Base-by-base conservation (phyloP, 2,888 invertebrate species). In the Nematopogon swammerdamellus region DNA sequence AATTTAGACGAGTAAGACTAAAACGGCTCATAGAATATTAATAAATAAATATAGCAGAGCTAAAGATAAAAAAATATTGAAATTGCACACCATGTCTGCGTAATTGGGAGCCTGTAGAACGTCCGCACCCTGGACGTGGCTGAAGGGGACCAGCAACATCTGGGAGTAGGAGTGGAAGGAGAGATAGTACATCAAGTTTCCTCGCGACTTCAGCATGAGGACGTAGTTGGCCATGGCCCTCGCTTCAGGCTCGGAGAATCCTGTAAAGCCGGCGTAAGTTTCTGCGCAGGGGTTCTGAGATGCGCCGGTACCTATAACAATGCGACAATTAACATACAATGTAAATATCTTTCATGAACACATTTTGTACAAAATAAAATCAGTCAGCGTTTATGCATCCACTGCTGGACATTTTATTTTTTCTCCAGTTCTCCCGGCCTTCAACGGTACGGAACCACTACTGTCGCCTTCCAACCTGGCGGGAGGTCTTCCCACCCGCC, bases 91-190 rank as follows among this genome's bases (percentile, higher is more conserved):
- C 69, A 75, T 65, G 50, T 77, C 66, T 42, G 60, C 67, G 53
- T 67, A 79, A 54, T 77, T 75, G 3, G 59, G 61, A 1, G 67
- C 63, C 54, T 66, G 48, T 11, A 68, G 49, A 1, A 63, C 55
- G 18, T 60, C 59, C 4, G 58, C 58, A n/a, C 54, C 69, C 1
- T 58, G 52, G 0, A 60, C 58, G 50, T 79, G 68, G 46, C 82
- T 82, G 53, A 75, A 81, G 0, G 83, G 81, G n/a, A 82, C 58
- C 8, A 82, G 57, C 10, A 82, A 63, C 20, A 79, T 60, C 53
- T 85, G 85, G 1, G 82, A 74, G 58, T 72, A 85, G 0, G 84
- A 82, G 60, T 85, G 85, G 52, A 84, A 71, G 1, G 81, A 74
- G 2, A 84, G 60, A 56, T 83, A 85, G 49, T 81, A 74, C 0